phyloP scores from a whole-genome alignment of 2,797 vertebrate genomes.

The Eulemur mongoz region DNA sequence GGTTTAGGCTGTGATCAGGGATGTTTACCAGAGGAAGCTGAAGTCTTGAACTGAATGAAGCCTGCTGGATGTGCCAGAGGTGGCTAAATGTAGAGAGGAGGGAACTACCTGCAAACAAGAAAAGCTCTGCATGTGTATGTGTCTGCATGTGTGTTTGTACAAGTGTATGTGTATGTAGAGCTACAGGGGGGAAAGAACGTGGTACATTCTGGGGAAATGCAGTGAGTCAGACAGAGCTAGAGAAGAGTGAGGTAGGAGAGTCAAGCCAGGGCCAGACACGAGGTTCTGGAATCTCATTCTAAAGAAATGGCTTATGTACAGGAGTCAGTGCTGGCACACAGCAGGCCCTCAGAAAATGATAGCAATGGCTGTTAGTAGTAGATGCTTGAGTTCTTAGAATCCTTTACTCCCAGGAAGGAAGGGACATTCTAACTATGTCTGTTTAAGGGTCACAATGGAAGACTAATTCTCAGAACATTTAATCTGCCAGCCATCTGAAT shows the following conservation, averaged over 20 bases:
- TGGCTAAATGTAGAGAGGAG: not conserved
- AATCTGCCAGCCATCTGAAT: rapidly evolving
- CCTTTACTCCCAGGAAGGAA: not conserved
- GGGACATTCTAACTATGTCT: not conserved
- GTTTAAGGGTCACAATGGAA: not conserved
- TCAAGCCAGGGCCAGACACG: no score
- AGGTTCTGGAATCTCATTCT: not conserved
- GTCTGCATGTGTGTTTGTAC: not conserved
- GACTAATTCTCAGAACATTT: not conserved
- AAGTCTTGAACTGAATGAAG: not conserved
- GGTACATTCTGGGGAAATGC: not conserved
- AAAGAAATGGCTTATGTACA: not conserved
- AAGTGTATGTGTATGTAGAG: no score
- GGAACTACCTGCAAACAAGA: not conserved
- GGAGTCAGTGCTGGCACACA: not conserved
- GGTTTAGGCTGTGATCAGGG: not conserved
- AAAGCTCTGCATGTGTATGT: not conserved
- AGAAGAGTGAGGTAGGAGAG: not conserved
- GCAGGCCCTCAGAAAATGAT: not conserved
- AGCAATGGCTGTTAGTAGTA: not conserved
- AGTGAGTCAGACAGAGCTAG: not conserved
- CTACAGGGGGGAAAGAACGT: not conserved
- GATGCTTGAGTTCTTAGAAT: not conserved
- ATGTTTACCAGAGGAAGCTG: not conserved
- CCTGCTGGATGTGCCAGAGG: not conserved